Evolutionary conservation across 1,140 invertebrate genomes (phyloP), one percentile per base, ranked within the genome.

Genomic region (Drosophila arawakana): DNA sequence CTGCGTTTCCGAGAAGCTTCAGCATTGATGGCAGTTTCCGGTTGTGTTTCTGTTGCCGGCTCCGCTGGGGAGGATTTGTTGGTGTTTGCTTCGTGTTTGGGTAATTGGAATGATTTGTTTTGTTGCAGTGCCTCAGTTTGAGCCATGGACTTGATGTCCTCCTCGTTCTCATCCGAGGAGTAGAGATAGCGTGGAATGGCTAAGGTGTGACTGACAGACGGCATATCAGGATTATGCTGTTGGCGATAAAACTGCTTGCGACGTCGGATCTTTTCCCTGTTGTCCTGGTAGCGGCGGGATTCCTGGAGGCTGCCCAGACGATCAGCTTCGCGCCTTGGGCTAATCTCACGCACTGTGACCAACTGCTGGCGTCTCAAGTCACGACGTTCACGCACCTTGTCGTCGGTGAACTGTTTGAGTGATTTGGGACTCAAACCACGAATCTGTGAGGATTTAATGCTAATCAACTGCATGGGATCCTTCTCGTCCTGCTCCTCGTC

Each of bases 271-370:
- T 96, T 96, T 80, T 96, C 96, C 84, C 96, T 97, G n/a, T 95
- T 96, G 73, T 96, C 95, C 81, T 96, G 96, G 86, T 96, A 96
- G 13, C 94, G 93, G 72, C 94, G 94, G 34, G 94, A 91, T 73
- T 95, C 94, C 65, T 95, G 93, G 89, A 95, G 95, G 47, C 95
- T 95, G 69, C 96, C 95, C 15, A 95, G 63, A 50, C 95, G 95
- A 91, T 96, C 96, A 84, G 96, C 96, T 82, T 97, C 96, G 4
- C 95, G 94, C n/a, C 96, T 93, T 0, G 96, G 96, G 91, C 95
- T 96, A 69, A 96, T 96, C 39, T 95, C 94, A 62, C 95, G 93
- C 77, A 96, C 94, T 72, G 95, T 94, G 8, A 95, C 95, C 13
- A 96, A 92, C 6, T 62, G 69, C 18, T 58, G 76, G 41, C 68